A percentile compares a stretch with the other conserved stretches of the same genome.
Evolutionary conservation across 53 echinoderm and acorn worm species (phyloP).

Genomic region (Zoroaster sp.): DNA sequence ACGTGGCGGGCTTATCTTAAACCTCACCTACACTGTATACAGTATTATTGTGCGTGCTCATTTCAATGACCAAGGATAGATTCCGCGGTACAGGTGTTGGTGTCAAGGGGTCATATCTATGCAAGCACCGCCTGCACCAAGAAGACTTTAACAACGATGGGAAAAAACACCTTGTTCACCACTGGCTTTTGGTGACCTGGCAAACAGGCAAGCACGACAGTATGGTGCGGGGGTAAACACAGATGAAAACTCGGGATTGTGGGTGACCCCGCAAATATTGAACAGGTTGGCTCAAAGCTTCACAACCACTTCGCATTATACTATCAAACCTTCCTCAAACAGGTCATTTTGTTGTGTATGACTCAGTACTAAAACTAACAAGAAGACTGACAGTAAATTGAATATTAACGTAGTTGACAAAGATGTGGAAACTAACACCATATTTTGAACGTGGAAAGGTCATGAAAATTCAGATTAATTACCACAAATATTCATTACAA

Average conservation of each 20-base stretch:
- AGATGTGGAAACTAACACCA: neutral
- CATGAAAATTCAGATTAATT: too few species aligned
- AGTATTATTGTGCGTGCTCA: constrained; percentile 2
- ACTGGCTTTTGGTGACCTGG: constrained; percentile 34
- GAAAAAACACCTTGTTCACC: neutral
- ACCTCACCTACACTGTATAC: neutral
- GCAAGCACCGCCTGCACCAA: neutral
- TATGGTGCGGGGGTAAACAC: constrained; percentile 24
- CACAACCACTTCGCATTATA: neutral
- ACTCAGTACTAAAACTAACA: neutral
- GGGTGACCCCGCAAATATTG: neutral
- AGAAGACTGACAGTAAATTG: constrained; percentile 8
- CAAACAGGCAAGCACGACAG: constrained; percentile 8
- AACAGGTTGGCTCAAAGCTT: neutral
- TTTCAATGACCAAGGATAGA: constrained; percentile 31
- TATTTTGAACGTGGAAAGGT: too few species aligned
- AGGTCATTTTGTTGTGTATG: neutral
- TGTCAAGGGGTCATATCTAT: neutral
- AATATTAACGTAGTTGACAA: neutral
- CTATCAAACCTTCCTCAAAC: neutral
- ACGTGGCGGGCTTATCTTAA: constrained; percentile 28
- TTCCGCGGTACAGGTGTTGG: neutral
- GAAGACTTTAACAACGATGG: neutral
- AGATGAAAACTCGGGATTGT: neutral
- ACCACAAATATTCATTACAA: too few species aligned